Evolutionary conservation across 1,140 invertebrate genomes (phyloP).

Genomic region (Myzus persicae): DNA sequence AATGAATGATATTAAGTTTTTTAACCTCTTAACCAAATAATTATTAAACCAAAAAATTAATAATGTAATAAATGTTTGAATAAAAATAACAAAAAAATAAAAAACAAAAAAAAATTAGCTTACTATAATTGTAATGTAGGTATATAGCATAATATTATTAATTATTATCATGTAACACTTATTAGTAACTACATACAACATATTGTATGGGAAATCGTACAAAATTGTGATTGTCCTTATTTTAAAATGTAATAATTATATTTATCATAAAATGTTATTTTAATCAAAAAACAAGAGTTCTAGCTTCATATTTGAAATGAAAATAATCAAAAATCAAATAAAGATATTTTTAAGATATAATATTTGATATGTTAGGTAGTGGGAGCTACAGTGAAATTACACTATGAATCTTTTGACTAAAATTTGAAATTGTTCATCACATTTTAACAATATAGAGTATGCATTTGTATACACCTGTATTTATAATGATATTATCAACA

Average conservation of each 20-base stretch:
- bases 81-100: neutral
- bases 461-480: neutral
- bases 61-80: conserved; percentile 12
- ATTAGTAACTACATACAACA: conserved; percentile 18
- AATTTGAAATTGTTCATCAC: conserved; percentile 15
- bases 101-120: conserved; percentile 15
- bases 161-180: conserved; percentile 44
- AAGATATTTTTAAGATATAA: conserved; percentile 31
- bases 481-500: conserved; percentile 28
- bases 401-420: conserved; percentile 5
- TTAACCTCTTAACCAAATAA: conserved; percentile 37
- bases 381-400: neutral
- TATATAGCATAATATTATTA: conserved; percentile 36
- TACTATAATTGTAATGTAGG: neutral
- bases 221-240: conserved; percentile 54
- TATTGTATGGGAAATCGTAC: conserved; percentile 25
- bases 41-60: conserved; percentile 23
- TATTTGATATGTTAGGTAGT: conserved; percentile 50
- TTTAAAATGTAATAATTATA: neutral
- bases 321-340: neutral
- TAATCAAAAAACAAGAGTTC: neutral
- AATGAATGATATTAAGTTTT: conserved; percentile 26
- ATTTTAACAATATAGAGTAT: neutral
- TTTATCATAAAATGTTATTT: conserved; percentile 10
- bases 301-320: neutral